A percentile compares a stretch with the other conserved stretches of the same genome.
Evolutionary conservation across 2,888 invertebrate species (phyloP).

Genomic region (Bursaphelenchus okinawaensis): DNA sequence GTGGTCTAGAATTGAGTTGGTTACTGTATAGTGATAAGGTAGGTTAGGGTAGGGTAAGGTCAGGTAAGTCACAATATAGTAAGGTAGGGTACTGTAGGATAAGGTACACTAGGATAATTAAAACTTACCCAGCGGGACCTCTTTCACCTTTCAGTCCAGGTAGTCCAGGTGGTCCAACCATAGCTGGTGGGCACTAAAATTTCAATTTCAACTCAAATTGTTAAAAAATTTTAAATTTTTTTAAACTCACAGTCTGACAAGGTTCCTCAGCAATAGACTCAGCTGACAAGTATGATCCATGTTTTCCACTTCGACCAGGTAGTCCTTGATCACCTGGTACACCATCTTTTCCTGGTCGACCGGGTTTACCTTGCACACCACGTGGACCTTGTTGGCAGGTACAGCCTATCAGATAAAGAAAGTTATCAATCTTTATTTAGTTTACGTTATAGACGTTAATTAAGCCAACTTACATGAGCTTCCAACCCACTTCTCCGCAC

Average conservation of each 20-base stretch:
- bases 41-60: too few species aligned
- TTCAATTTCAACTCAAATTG: not conserved
- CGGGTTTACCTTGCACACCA: not conserved
- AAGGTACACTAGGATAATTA: not conserved
- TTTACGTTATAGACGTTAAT: too few species aligned
- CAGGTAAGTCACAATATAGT: too few species aligned
- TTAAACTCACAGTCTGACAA: not conserved
- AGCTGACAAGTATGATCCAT: not conserved
- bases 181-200: not conserved
- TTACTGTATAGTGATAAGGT: too few species aligned
- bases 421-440: too few species aligned
- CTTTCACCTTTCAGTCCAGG: constrained; percentile 1
- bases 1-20: not conserved
- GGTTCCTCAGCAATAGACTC: not conserved
- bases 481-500: not conserved
- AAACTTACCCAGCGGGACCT: constrained; percentile 11
- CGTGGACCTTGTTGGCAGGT: not conserved
- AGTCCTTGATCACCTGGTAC: not conserved
- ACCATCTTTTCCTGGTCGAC: constrained; percentile 5
- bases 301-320: not conserved
- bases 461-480: not conserved
- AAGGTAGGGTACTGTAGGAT: too few species aligned
- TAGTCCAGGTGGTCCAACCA: not conserved
- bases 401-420: not conserved
- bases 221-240: not conserved